Conservation (phyloP, 2,888 invertebrate species). For the Idaea aversata region DNA sequence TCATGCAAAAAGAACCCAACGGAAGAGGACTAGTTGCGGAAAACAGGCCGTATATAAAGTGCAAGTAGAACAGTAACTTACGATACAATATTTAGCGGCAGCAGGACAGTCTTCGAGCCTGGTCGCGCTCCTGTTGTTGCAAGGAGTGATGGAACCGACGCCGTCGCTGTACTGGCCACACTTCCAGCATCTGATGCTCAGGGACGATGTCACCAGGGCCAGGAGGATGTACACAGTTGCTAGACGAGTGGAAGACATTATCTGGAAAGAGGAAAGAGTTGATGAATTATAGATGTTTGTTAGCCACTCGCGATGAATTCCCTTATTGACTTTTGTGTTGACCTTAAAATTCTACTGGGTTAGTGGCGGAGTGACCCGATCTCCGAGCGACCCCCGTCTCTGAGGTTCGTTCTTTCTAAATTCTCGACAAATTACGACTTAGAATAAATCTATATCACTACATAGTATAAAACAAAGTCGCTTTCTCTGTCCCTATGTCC, state of each 20-base stretch:
- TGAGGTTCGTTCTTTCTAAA: too few species aligned
- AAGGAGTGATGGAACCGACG: constrained; percentile 91
- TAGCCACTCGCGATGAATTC: too few species aligned
- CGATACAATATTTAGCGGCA: constrained; percentile 85
- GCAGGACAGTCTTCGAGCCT: constrained; percentile 85
- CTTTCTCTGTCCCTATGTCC: too few species aligned
- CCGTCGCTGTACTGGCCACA: constrained; percentile 93
- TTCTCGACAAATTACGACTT: too few species aligned
- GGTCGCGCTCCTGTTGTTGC: constrained; percentile 87
- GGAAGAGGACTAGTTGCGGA: not conserved
- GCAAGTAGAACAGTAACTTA: constrained; percentile 75
- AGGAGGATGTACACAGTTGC: constrained; percentile 42
- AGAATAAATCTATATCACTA: too few species aligned
- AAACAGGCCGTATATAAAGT: not conserved
- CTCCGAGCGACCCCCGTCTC: too few species aligned
- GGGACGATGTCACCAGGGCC: constrained; percentile 39
- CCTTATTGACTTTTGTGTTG: too few species aligned
- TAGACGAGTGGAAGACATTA: constrained; percentile 43
- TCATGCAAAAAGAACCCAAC: too few species aligned
- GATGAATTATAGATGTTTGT: too few species aligned
- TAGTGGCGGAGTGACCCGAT: too few species aligned
- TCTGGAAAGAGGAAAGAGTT: constrained; percentile 32
- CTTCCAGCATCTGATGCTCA: constrained; percentile 84
- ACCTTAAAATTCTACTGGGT: too few species aligned
- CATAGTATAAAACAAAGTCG: too few species aligned